Percentiles rank a stretch among this genome's conserved stretches.
Evolutionary conservation across 2,797 vertebrate species (phyloP).

Genomic region (Sebastiscus albofasciatus): DNA sequence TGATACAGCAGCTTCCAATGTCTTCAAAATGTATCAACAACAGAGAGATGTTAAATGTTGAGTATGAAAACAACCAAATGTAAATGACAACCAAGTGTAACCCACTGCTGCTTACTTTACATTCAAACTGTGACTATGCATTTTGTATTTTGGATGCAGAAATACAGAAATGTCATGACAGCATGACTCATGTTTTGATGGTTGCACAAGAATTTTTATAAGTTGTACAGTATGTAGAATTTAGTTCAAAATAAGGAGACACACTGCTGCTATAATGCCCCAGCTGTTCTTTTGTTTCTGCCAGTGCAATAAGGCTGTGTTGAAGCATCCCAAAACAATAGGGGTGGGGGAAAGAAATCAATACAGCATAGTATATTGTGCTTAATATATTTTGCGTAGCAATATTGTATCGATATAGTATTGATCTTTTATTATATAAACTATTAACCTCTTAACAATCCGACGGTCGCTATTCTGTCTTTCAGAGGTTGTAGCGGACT

Average conservation of each 20-base stretch:
- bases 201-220: background rate
- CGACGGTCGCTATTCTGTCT: too few species aligned
- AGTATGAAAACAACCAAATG: background rate
- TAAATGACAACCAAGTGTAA: background rate
- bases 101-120: background rate
- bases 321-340: background rate
- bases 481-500: too few species aligned
- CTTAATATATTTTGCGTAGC: too few species aligned
- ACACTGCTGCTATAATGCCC: background rate
- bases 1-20: background rate
- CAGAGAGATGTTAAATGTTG: background rate
- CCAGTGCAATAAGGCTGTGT: background rate
- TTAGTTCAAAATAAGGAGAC: background rate
- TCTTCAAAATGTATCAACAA: background rate
- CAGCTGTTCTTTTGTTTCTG: background rate
- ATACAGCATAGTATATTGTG: too few species aligned
- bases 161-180: conserved; percentile 14
- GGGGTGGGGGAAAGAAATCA: too few species aligned
- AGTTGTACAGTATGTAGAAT: background rate
- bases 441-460: too few species aligned
- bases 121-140: background rate
- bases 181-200: conserved; percentile 18
- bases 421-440: too few species aligned
- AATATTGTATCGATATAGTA: too few species aligned
- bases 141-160: conserved; percentile 4